Percentiles rank a stretch among this genome's conserved stretches.
phyloP scores from a whole-genome alignment of 2,888 invertebrate species.

The Epinotia demarniana region DNA sequence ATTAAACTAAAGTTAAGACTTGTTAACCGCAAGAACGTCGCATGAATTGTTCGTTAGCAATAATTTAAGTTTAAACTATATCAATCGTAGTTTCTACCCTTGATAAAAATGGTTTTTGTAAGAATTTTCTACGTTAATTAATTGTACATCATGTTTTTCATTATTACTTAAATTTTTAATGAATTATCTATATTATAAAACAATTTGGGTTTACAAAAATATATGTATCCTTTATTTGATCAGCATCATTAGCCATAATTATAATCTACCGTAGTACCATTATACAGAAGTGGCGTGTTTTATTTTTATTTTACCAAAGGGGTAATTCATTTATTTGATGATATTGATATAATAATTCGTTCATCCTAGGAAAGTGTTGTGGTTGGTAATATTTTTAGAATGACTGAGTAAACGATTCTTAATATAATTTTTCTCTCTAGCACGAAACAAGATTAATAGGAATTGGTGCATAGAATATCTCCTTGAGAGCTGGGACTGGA shows the following conservation, averaged over 20 bases:
- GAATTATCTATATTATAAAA: slow-evolving; percentile 22
- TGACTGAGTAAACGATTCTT: background rate
- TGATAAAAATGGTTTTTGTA: slow-evolving; percentile 15
- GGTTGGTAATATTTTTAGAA: background rate
- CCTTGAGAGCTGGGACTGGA: too few species aligned
- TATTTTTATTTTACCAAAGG: slow-evolving; percentile 7
- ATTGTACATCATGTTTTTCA: slow-evolving; percentile 32
- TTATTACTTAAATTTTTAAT: slow-evolving; percentile 24
- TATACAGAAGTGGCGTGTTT: background rate
- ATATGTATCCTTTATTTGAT: slow-evolving; percentile 18
- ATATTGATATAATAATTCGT: background rate
- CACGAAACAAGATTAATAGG: background rate
- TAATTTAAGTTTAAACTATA: slow-evolving; percentile 9
- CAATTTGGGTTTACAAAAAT: slow-evolving; percentile 5
- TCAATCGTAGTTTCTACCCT: slow-evolving; percentile 29
- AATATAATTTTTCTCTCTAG: background rate
- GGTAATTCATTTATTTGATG: background rate
- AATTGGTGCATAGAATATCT: background rate
- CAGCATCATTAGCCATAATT: slow-evolving; percentile 1
- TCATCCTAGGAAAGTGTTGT: background rate
- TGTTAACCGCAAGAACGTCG: slow-evolving; percentile 12
- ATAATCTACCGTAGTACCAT: background rate
- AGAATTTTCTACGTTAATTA: slow-evolving; percentile 25
- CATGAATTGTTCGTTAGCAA: slow-evolving; percentile 12
- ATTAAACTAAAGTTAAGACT: slow-evolving; percentile 1